Base-by-base conservation (phyloP, 2,113 vertebrate genomes). In the Epinephelus fuscoguttatus region DNA sequence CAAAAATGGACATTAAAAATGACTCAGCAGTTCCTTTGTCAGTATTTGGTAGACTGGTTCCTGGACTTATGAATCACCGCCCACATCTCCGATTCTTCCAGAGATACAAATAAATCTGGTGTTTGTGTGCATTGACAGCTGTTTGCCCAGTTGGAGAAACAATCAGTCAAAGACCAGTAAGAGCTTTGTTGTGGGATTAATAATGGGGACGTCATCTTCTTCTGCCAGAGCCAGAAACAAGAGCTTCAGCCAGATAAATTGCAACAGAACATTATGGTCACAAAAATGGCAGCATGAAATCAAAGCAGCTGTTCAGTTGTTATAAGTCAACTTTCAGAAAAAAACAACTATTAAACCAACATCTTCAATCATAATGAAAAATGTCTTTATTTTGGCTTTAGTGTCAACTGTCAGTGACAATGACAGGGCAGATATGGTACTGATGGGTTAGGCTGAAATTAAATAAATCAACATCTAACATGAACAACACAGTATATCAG, bases 81-180 rank as follows among this genome's bases (percentile, higher is more conserved):
- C 7, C 45, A 61, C 49, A 56, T 57, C 59, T 21, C 10, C 0
- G 0, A 45, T 25, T 30, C 61, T n/a, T 50, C 33, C 27, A 49
- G 25, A 12, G 59, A 62, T 42, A 45, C 7, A 18, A 40, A 81
- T 42, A 42, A 60, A 63, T 45, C 9, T 25, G 56, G 18, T n/a
- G 25, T 37, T 61, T 61, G 56, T 61, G 63, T n/a, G 49, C 33
- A 23, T 5, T 53, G 71, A 19, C 80, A 75, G 56, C 62, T 75
- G 78, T 64, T 71, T 56, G 19, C 37, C 18, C 50, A 66, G 50
- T 59, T 53, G 45, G 64, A 42, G 30, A 45, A 27, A 40, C n/a
- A 69, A 81, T 81, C 33, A 67, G 67, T 81, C 52, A 40, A 6
- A 21, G n/a, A 45, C 21, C 62, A 59, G n/a, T 53, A 23, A n/a